Conservation (phyloP, 2,113 vertebrate genomes). For the Halcyon malimbica region DNA sequence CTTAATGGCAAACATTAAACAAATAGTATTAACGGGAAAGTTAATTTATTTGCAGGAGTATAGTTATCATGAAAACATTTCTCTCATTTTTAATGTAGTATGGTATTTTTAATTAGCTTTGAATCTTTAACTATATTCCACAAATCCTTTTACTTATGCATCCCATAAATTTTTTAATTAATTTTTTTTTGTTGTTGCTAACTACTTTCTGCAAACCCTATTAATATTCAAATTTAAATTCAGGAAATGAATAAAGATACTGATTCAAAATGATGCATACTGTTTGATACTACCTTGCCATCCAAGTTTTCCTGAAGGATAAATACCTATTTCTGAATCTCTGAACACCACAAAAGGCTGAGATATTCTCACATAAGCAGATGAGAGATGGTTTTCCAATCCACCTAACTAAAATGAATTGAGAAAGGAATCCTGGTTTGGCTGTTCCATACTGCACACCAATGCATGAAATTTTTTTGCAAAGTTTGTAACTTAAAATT, state of each 20-base stretch:
- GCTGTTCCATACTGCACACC: background rate
- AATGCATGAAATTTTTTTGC: background rate
- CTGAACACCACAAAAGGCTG: background rate
- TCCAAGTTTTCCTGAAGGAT: background rate
- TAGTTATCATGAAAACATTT: constrained; percentile 38
- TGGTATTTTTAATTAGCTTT: constrained; percentile 45
- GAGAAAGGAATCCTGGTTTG: background rate
- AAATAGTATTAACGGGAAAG: constrained; percentile 23
- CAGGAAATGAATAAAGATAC: background rate
- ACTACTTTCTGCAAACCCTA: constrained; percentile 38
- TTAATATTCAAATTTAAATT: constrained; percentile 30
- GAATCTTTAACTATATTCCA: constrained; percentile 12
- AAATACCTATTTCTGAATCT: background rate
- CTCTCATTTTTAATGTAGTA: constrained; percentile 43
- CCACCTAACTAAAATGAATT: background rate
- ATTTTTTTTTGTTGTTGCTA: constrained; percentile 58
- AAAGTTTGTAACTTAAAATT: background rate
- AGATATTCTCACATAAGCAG: background rate
- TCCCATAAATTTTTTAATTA: constrained; percentile 61
- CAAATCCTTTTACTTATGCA: constrained; percentile 32
- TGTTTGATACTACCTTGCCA: background rate
- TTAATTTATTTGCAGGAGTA: constrained; percentile 35
- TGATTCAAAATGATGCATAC: constrained; percentile 49
- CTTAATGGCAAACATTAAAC: constrained; percentile 27
- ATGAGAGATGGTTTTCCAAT: background rate